phyloP scores from a whole-genome alignment of 2,888 invertebrate species.

The Oxyteleia sp. region DNA sequence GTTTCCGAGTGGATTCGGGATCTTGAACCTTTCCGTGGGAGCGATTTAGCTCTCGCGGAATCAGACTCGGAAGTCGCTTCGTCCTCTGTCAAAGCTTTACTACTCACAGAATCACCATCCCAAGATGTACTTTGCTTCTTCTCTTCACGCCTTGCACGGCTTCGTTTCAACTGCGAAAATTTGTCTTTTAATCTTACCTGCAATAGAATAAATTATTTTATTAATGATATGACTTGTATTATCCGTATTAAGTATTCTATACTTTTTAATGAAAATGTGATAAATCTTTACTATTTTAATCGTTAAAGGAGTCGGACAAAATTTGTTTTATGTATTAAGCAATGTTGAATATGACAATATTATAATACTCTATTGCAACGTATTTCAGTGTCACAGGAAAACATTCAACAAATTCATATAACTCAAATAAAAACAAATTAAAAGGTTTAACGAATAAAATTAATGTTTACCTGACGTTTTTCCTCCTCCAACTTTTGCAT shows the following conservation, averaged over 20 bases:
- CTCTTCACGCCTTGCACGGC: conserved; percentile 95
- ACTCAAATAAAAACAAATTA: no score
- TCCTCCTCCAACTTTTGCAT: conserved; percentile 97
- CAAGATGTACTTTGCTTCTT: conserved; percentile 96
- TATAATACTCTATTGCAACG: no score
- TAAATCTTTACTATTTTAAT: no score
- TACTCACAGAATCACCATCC: conserved; percentile 93
- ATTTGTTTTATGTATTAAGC: no score
- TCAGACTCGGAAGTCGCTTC: conserved; percentile 88
- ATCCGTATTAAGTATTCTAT: no score
- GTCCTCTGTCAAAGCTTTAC: conserved; percentile 86
- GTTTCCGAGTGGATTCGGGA: conserved; percentile 93
- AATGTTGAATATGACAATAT: no score
- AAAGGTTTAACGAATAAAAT: not conserved
- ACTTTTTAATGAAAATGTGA: no score
- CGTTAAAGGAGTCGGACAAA: no score
- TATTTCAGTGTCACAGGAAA: no score
- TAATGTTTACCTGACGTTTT: conserved; percentile 91
- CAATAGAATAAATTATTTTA: conserved; percentile 8
- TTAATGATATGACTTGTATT: no score
- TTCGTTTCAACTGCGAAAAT: conserved; percentile 95
- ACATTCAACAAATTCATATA: no score
- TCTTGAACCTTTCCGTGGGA: conserved; percentile 91
- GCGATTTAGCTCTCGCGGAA: conserved; percentile 88
- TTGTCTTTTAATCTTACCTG: conserved; percentile 94